Percentiles rank a stretch among this genome's conserved stretches.
These are phyloP conservation scores for Hypomesus transpacificus DNA, from an alignment of 2,113 vertebrate genomes.

Conservation along the genomic window DNA sequence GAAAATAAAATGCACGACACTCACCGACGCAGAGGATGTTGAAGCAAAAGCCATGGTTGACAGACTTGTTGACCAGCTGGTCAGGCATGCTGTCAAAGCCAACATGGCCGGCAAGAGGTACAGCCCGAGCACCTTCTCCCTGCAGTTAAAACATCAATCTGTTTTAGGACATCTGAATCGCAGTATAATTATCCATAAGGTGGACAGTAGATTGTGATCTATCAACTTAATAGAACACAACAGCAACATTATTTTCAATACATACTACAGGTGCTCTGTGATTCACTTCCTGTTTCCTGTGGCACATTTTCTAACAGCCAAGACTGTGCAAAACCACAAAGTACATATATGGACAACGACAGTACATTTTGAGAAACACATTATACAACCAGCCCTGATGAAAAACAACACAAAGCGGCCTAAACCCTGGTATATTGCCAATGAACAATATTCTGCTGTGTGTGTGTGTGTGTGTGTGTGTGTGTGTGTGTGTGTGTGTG, in stretches of 20 bases:
- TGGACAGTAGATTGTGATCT: too few species aligned
- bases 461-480: background rate
- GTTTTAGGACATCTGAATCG: background rate
- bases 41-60: conserved; percentile 97
- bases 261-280: conserved; percentile 29
- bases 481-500: background rate
- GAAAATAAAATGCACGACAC: conserved; percentile 56
- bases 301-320: conserved; percentile 31
- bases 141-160: conserved; percentile 43
- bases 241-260: background rate
- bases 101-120: conserved; percentile 92
- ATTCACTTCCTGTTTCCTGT: conserved; percentile 71
- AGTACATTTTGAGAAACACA: background rate
- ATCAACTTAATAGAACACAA: background rate
- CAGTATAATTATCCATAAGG: background rate
- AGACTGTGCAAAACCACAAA: conserved; percentile 62
- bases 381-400: too few species aligned
- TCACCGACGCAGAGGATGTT: conserved; percentile 99
- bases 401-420: too few species aligned
- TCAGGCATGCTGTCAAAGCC: conserved; percentile 99
- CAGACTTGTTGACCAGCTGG: conserved; percentile 99
- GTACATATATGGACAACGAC: conserved; percentile 39
- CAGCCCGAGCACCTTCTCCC: conserved; percentile 89
- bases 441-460: background rate
- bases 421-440: too few species aligned